Base-by-base conservation (phyloP, 1,140 invertebrate genomes). In the Formica selysi region DNA sequence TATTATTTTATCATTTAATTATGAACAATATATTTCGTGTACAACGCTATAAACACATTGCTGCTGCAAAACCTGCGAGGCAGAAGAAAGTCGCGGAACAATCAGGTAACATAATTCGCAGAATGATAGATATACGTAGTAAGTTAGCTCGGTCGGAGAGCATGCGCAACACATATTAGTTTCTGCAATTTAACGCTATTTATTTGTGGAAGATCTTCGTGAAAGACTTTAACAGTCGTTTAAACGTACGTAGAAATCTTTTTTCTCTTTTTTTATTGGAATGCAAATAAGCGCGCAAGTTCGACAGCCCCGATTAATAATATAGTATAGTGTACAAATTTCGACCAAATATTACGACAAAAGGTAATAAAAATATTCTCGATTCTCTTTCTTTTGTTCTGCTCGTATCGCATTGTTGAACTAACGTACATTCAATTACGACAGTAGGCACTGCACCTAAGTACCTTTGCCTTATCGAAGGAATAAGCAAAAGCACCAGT, bases 401-500 rank as follows among this genome's bases (percentile, higher is more conserved):
- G 44, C 76, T 88, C 67, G 64, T 86, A 87, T 89, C 67, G 80
- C 65, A 76, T 87, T 86, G 84, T 90, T 83, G 85, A 83, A 90
- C 88, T 87, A 90, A 86, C 79, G 89, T 91, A 87, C 89, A 73
- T 80, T 91, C 83, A 87, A 91, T 87, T 74, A 92, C 48, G 89
- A 92, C 88, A 88, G 61, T 92, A 93, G 92, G 91, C 92, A 92
- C 90, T 91, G 89, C 88, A 91, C 89, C 62, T 89, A 92, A 91
- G 89, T 92, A 89, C 89, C 89, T 90, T 87, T 92, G 89, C 89
- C 92, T 92, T 87, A 78, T 92, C 88, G 86, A 90, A 87, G 86
- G 87, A 91, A 87, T 89, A 92, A 91, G 88, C 91, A 92, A 91
- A 92, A 93, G 92, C 89, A 93, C 91, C 90, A 90, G 90, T 91